Evolutionary conservation across 2,797 vertebrate genomes (phyloP).

Genomic region (Nyctibius grandis): DNA sequence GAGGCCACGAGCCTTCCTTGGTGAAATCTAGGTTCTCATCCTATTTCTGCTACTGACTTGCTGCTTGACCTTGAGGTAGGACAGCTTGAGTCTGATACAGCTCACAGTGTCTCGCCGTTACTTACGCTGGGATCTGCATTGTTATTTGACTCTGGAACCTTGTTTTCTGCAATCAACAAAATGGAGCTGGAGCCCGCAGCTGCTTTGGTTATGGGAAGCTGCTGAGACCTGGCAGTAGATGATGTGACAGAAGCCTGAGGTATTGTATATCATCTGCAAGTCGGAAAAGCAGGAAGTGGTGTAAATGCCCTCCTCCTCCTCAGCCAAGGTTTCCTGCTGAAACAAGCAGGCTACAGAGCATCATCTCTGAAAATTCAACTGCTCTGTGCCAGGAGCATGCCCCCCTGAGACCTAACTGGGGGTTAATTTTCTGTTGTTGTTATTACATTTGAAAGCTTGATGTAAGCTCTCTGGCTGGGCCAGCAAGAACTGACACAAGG

Average conservation of each 20-base stretch:
- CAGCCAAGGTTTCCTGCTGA: not conserved
- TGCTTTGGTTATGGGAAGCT: not conserved
- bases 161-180: not conserved
- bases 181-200: not conserved
- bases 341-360: not conserved
- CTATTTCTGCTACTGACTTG: not conserved
- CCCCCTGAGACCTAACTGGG: not conserved
- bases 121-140: not conserved
- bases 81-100: not conserved
- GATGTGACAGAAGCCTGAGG: not conserved
- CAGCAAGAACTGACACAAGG: not conserved
- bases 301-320: not conserved
- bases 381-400: not conserved
- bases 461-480: not conserved
- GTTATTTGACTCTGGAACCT: constrained; percentile 36
- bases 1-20: not conserved
- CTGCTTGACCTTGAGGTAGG: constrained; percentile 47
- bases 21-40: not conserved
- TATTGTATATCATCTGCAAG: constrained; percentile 2
- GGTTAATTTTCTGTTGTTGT: not conserved
- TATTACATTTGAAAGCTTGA: not conserved
- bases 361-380: not conserved
- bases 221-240: constrained; percentile 12
- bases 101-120: not conserved
- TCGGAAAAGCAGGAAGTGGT: not conserved